Base-by-base conservation (phyloP, 2,888 invertebrate genomes). In the Parnassius mnemosyne region DNA sequence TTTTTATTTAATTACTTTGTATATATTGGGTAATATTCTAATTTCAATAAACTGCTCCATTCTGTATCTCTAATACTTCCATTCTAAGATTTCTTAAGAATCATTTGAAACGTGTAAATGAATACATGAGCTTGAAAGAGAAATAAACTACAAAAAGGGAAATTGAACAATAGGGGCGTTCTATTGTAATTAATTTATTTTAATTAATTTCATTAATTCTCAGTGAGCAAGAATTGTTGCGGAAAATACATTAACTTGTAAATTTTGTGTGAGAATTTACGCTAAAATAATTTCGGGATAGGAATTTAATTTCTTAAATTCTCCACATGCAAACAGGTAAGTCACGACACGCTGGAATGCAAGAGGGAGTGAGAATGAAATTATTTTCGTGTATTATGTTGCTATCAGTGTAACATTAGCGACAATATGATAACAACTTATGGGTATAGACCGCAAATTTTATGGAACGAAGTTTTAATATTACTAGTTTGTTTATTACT, bases 301-400 rank as follows among this genome's bases (percentile, higher is more conserved):
- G 62, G 62, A 62, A 62, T 62, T 62, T 62, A 62, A 62, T 62
- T 62, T 62, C 62, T 57, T 53, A 53, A 62, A 57, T 62, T 49
- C 62, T 50, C 57, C 46, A 62, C 57, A 57, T 50, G 57, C 49
- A 57, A 44, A 43, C 62, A 57, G 57, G 62, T 62, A 62, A 62
- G 57, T 62, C 57, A 57, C 53, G 62, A 16, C 57, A 13, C 52
- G 42, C 43, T n/a, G 57, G 62, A 54, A 62, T 62, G 57, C 49
- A 43, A 56, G 46, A 53, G 50, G 53, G 34, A 16, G 25, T 53
- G 47, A 51, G 25, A 47, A 10, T 57, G 2, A 16, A 55, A 16
- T 51, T n/a, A 50, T 20, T 57, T 57, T 57, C 49, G 57, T 53
- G 1, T 16, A 16, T 62, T 57, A 50, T 62, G 57, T 44, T 50